phyloP scores from a whole-genome alignment of 92 coral and sea anemone species.

The Micromussa lordhowensis region DNA sequence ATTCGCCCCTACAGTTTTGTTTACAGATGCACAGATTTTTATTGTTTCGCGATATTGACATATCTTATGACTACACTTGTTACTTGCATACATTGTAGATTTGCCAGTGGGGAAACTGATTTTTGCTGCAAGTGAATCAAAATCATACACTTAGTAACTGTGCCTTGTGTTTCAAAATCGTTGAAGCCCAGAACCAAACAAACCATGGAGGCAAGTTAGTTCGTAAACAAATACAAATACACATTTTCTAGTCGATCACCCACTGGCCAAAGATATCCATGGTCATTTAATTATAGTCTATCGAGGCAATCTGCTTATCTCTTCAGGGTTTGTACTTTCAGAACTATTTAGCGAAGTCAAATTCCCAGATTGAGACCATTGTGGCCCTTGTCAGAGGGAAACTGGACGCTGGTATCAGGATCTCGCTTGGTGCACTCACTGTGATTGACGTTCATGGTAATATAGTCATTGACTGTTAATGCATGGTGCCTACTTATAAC shows the following conservation, averaged over 20 bases:
- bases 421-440: slow-evolving; percentile 95
- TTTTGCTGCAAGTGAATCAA: background rate
- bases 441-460: slow-evolving; percentile 98
- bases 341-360: slow-evolving; percentile 83
- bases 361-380: slow-evolving; percentile 88
- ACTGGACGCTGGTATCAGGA: slow-evolving; percentile 91
- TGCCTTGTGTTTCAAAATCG: too few relatives aligned
- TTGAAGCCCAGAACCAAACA: background rate
- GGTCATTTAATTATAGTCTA: background rate
- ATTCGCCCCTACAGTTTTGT: too few relatives aligned
- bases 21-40: too few relatives aligned
- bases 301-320: background rate
- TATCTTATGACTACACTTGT: too few relatives aligned
- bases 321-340: slow-evolving; percentile 1
- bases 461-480: background rate
- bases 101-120: background rate
- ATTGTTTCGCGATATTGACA: too few relatives aligned
- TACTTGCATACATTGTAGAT: background rate
- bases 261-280: background rate
- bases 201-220: background rate
- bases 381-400: slow-evolving; percentile 97
- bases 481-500: background rate
- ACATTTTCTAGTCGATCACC: background rate
- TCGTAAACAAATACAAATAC: background rate
- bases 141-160: background rate